Conservation (phyloP, 1,140 invertebrate species). For the Gonioctena quinquepunctata region DNA sequence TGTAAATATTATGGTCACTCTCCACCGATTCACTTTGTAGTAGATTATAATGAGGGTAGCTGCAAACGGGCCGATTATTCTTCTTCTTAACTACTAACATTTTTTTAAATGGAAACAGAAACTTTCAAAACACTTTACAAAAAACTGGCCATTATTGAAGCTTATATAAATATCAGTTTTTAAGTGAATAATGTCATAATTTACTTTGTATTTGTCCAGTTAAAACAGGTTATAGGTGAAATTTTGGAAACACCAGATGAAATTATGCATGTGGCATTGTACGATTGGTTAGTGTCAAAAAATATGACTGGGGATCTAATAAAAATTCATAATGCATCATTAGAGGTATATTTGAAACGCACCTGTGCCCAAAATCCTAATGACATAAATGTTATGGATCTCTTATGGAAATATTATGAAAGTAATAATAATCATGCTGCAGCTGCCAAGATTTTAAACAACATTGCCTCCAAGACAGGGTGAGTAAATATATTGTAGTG, state of each 20-base stretch:
- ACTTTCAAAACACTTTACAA: too few species aligned
- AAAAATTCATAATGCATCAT: conserved; percentile 74
- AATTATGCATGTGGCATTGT: conserved; percentile 86
- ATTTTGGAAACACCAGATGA: conserved; percentile 73
- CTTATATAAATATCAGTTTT: too few species aligned
- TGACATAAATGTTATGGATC: conserved; percentile 74
- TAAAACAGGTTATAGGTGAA: conserved; percentile 42
- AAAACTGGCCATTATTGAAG: too few species aligned
- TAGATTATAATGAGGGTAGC: too few species aligned
- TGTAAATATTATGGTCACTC: too few species aligned
- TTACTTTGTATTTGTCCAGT: conserved; percentile 21
- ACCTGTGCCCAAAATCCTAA: conserved; percentile 59
- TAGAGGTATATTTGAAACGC: conserved; percentile 79
- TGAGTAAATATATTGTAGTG: too few species aligned
- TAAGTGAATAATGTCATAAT: too few species aligned
- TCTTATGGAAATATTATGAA: conserved; percentile 97
- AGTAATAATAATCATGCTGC: conserved; percentile 87
- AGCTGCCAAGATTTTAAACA: conserved; percentile 89
- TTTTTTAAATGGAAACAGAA: too few species aligned
- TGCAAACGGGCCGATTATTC: too few species aligned
- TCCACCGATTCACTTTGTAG: too few species aligned
- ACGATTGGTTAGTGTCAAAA: conserved; percentile 90
- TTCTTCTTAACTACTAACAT: too few species aligned
- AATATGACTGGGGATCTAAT: conserved; percentile 78
- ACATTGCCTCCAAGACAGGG: conserved; percentile 82